Base-by-base conservation (phyloP, 2,797 vertebrate genomes). In the Anomalospiza imberbis region DNA sequence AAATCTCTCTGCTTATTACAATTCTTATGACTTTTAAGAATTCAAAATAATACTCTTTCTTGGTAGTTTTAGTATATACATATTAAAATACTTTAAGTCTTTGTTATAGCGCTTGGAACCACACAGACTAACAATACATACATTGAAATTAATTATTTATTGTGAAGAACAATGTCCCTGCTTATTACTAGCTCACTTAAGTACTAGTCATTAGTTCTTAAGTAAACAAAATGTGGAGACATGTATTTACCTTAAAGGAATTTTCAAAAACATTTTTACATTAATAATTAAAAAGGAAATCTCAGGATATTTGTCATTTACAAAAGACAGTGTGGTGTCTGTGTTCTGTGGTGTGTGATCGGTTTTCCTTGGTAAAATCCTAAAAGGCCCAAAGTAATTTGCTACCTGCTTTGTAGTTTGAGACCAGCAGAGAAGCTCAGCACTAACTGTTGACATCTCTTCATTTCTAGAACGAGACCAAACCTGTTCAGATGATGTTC, bases 401-500 rank as follows among this genome's bases (percentile, higher is more conserved):
- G 3, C 28, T 79, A 57, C 31, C 40, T 55, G n/a, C 14, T 76
- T 67, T 0, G 0, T 31, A 10, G 68, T 80, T 53, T n/a, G 36
- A 77, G 53, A 57, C 17, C n/a, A 54, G 28, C 12, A 20, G 15
- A 29, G 12, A 25, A 28, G 13, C 34, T 77, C 26, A 38, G 32
- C 44, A 48, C 19, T 92, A 47, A 86, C 36, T 84, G 6, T 22
- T 85, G 42, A 3, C 28, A 48, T 55, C 20, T 66, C 40, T 47
- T 36, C 4, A 20, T 78, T 54, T 65, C 40, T 36, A 78, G 75
- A 45, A 65, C 2, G 95, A 98, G 17, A 97, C 89, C 4, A 98
- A 97, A 86, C 88, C 97, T 4, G 98, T 99, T 93, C 98, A 98
- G 96, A 99, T 99, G 99, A 99, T 99, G 99, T 61, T 77, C 51